Conservation (phyloP, 2,888 invertebrate genomes). For the Leptopterna dolabrata region DNA sequence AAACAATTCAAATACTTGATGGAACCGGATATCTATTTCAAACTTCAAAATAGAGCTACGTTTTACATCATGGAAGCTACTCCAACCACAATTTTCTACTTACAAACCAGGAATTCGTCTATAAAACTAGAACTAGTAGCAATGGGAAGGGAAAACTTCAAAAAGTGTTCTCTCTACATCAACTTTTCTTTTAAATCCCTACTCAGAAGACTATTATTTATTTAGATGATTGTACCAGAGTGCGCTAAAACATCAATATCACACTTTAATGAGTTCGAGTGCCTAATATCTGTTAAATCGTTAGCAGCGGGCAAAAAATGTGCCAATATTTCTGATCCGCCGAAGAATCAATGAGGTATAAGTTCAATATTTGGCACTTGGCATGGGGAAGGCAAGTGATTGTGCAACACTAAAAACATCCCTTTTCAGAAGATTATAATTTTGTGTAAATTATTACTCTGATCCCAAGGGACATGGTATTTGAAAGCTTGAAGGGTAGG, state of each 20-base stretch:
- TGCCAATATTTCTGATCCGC: background rate
- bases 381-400: conserved; percentile 48
- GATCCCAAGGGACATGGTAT: background rate
- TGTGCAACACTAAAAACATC: conserved; percentile 28
- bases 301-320: conserved; percentile 6
- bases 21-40: background rate
- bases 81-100: conserved; percentile 9
- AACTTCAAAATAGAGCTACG: background rate
- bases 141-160: background rate
- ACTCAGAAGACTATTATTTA: conserved; percentile 1
- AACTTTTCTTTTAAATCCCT: background rate
- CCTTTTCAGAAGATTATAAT: background rate
- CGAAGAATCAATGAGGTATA: conserved; percentile 31
- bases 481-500: background rate
- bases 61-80: background rate
- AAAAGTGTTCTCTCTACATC: background rate
- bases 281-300: background rate
- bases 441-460: background rate
- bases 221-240: conserved; percentile 50
- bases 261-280: conserved; percentile 46
- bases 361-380: conserved; percentile 47
- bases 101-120: background rate
- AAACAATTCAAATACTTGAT: too few species aligned
- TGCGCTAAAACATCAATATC: conserved; percentile 53
- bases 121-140: conserved; percentile 7